Evolutionary conservation across 2,888 invertebrate genomes (phyloP), one percentile per base, ranked within the genome.

Genomic region (Pyralis farinalis): DNA sequence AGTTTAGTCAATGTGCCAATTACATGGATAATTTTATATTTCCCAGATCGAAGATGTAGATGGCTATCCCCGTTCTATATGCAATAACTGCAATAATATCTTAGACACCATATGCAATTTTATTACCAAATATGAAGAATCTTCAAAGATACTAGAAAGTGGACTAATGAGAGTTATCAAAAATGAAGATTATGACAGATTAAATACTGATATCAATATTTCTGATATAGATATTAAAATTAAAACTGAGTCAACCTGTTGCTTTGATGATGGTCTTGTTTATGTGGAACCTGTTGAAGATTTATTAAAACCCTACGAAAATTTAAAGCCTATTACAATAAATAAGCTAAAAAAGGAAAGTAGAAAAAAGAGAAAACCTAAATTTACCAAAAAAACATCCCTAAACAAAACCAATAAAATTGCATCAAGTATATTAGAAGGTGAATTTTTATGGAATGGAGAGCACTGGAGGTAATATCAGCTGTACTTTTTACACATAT

Each of bases 381-480:
- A 52, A 35, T 45, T 47, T 45, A 46, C 51, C 22, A 51, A 57
- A 37, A 40, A 34, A 3, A 45, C 44, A 25, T 38, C 31, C 32
- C 40, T 22, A 52, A 47, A 46, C 31, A 62, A 56, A 46, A 71
- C 70, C 12, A 75, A 68, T 49, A 78, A 63, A 53, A 66, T 83
- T 44, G 83, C 83, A 33, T 66, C 80, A 37, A 82, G 86, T 45
- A 62, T 87, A 53, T 57, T 86, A 53, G 87, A 87, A 67, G 82
- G 80, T 31, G 74, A 77, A 46, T 87, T 77, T 60, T 39, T 58
- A 27, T 89, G 86, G 86, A 76, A 55, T 57, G 86, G 80, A 34
- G 72, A 77, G 53, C 64, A 66, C 63, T 87, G 86, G 87, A 80
- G 86, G 88, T 89, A 83, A 74, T 58, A 58, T 54, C n/a, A 43